A percentile compares a stretch with the other conserved stretches of the same genome.
Evolutionary conservation across 2,888 invertebrate genomes (phyloP).

Genomic region (Amorpha juglandis): DNA sequence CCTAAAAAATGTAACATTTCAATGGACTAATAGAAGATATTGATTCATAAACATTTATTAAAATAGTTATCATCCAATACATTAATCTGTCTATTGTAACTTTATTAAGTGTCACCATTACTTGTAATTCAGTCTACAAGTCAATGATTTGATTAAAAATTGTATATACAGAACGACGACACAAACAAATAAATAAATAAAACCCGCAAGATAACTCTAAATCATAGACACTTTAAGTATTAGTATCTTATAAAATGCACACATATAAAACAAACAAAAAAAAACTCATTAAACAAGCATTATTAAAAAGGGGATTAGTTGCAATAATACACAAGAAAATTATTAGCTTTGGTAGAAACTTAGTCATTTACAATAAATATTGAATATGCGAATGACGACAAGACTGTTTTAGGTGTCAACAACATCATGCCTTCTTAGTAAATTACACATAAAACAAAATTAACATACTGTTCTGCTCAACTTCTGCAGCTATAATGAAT

Average conservation of each 20-base stretch:
- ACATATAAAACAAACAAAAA: constrained; percentile 15
- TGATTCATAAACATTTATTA: neutral
- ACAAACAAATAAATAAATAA: constrained; percentile 30
- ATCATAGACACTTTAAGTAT: neutral
- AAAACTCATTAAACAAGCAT: neutral
- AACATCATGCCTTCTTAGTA: constrained; percentile 41
- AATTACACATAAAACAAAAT: constrained; percentile 56
- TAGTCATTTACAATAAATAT: neutral
- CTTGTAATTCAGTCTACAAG: constrained; percentile 20
- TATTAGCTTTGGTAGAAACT: neutral
- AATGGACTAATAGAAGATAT: neutral
- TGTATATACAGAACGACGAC: constrained; percentile 31
- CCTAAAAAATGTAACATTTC: too few species aligned
- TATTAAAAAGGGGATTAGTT: neutral
- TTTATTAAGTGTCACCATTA: constrained; percentile 19
- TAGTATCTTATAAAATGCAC: constrained; percentile 2
- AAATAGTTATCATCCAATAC: neutral
- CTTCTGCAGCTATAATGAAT: constrained; percentile 50
- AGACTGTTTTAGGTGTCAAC: constrained; percentile 33
- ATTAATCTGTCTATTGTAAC: neutral
- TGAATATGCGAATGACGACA: constrained; percentile 37
- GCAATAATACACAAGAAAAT: constrained; percentile 6
- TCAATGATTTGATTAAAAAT: constrained; percentile 35
- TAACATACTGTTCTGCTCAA: constrained; percentile 71
- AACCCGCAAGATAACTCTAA: neutral